phyloP scores from a whole-genome alignment of 2,797 vertebrate genomes.

The Sardinella longiceps region DNA sequence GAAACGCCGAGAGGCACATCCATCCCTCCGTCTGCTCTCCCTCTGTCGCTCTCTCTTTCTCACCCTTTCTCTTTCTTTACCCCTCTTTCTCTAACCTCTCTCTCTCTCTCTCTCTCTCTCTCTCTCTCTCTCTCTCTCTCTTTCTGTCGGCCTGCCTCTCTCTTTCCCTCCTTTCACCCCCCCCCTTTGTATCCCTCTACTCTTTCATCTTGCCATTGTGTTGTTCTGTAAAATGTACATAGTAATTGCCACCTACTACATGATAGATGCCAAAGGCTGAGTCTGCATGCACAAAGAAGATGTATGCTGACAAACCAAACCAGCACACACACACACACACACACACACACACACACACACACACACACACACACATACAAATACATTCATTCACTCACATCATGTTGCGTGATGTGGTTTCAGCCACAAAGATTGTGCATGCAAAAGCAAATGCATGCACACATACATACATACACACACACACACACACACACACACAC shows the following conservation, averaged over 20 bases:
- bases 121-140: neutral
- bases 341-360: slow-evolving; percentile 8
- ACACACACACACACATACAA: too few relatives aligned
- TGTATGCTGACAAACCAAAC: neutral
- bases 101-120: neutral
- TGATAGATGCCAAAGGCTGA: slow-evolving; percentile 14
- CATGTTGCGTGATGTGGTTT: too few relatives aligned
- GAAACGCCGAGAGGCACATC: neutral
- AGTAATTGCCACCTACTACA: neutral
- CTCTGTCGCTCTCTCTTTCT: neutral
- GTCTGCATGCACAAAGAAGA: neutral
- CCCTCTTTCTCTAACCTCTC: neutral
- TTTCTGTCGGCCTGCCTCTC: too few relatives aligned
- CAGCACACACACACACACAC: neutral
- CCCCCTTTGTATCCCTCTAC: neutral
- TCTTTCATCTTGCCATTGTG: slow-evolving; percentile 2
- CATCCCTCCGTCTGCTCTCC: slow-evolving; percentile 1
- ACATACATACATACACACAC: too few relatives aligned
- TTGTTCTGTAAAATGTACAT: slow-evolving; percentile 2
- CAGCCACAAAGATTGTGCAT: neutral
- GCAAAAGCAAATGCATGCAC: neutral
- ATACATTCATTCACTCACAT: too few relatives aligned
- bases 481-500: too few relatives aligned
- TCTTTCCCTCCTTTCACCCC: neutral
- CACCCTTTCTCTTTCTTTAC: neutral